Base-by-base conservation (phyloP, 2,113 vertebrate species). In the Prunella fulvescens region DNA sequence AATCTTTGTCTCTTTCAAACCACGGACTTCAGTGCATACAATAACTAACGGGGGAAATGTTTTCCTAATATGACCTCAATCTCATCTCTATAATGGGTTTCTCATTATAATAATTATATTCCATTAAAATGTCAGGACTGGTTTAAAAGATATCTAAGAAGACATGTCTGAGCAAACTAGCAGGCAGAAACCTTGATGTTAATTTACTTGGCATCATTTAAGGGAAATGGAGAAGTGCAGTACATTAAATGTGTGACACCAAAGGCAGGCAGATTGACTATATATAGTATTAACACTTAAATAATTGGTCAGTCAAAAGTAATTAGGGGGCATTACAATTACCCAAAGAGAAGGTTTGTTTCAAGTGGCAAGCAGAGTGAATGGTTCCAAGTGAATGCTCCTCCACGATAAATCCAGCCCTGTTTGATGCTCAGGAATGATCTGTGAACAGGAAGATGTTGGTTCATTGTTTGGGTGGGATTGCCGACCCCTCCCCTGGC, bases 21-120 rank as follows among this genome's bases (percentile, higher is more conserved):
- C 81, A 44, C 0, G 3, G 31, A 61, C 88, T 90, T 93, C 23
- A 74, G 60, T 62, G 31, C 3, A 8, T 64, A 39, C 57, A 80
- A 64, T 77, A 78, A 85, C 53, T 81, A 91, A 77, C 3, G 11
- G 29, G 44, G 19, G 6, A 90, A 74, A 62, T 72, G 23, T 83
- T 94, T 96, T 93, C 56, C 39, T 96, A 92, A 91, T 96, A 71
- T 78, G 79, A 93, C 72, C 84, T 96, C 72, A 62, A 54, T 90
- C 48, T 76, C 57, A 3, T 81, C 51, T 74, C 71, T 57, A 0
- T 86, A 91, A 93, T 91, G 88, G 65, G 44, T 81, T 96, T 53
- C 54, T 94, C 19, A 1, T 93, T 92, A 81, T 54, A 74, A 94
- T 85, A 95, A 96, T 94, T 96, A 74, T 47, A 91, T 90, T 79